Evolutionary conservation across 2,888 invertebrate genomes (phyloP), one percentile per base, ranked within the genome.

Genomic region (Noctua fimbriata): DNA sequence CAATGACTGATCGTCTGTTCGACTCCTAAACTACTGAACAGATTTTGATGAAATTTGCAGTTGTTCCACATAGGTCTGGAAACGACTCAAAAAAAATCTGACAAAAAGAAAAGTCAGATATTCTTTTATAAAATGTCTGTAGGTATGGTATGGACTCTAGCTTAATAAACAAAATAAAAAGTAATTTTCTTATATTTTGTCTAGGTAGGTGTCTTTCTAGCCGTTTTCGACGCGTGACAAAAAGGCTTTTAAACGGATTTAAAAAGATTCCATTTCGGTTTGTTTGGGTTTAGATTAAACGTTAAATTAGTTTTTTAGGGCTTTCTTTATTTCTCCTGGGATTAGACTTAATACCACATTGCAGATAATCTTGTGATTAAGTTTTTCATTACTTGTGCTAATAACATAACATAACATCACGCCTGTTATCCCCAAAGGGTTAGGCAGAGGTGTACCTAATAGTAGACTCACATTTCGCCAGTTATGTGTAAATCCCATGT

Each of bases 291-390:
- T 66, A 75, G 47, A 58, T 74, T 70, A 55, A 78, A 85, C 83
- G 78, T 84, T 81, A 86, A 83, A 78, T 85, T 83, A 73, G 67
- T 81, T 80, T 80, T 63, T 63, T 69, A 66, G 65, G 58, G 24
- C 36, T 65, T 63, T 60, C 16, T 55, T 67, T 71, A 66, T 58
- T 72, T 71, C 49, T 69, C 32, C 0, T 18, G 49, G 49, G 76
- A 76, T 69, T 76, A 58, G 21, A 49, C 24, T 58, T 49, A 60
- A 82, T 60, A 49, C 12, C 49, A 63, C 7, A 44, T 28, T 69
- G 7, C 16, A 69, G 32, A 49, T 67, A 32, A 49, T 67, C 9
- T 66, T 6, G 28, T 16, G n/a, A 52, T 32, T n/a, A 21, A 16
- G 7, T 44, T 63, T 63, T 32, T 44, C 60, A 49, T 60, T 60